Conservation (phyloP, 2,797 vertebrate genomes). For the Brachymystax lenok region DNA sequence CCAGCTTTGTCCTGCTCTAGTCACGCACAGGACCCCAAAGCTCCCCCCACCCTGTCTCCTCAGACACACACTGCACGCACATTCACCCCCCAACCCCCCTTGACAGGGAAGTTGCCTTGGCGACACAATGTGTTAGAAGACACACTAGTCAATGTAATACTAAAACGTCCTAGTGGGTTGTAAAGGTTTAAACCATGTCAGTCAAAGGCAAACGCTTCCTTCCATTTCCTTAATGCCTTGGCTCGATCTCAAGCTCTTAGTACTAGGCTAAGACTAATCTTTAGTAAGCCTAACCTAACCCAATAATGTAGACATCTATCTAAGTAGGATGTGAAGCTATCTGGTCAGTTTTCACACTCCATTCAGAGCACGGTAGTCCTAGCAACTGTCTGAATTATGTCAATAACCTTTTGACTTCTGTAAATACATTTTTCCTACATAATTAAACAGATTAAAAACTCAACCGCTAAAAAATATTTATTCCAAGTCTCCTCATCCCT, state of each 20-base stretch:
- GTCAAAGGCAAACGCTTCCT: neutral
- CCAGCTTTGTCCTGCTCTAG: constrained; percentile 71
- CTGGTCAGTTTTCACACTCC: neutral
- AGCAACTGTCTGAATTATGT: neutral
- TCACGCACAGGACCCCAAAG: constrained; percentile 64
- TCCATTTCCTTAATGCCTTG: neutral
- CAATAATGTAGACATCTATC: neutral
- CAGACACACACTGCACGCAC: constrained; percentile 19
- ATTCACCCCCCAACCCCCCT: constrained; percentile 7
- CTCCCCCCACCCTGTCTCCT: constrained; percentile 2
- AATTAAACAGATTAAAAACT: neutral
- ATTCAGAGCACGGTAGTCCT: neutral
- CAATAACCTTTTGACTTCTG: neutral
- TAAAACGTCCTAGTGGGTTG: neutral
- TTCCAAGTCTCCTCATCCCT: neutral
- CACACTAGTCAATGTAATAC: neutral
- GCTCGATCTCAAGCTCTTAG: neutral
- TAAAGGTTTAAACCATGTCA: neutral
- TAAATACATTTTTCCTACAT: neutral
- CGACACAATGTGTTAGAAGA: neutral
- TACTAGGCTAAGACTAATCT: neutral
- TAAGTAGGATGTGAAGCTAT: neutral
- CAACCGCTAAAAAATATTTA: neutral
- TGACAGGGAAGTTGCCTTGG: neutral
- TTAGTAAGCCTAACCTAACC: neutral